These are phyloP conservation scores for Odontamblyopus lacepedii DNA, from an alignment of 2,797 vertebrate genomes.

Conservation along the genomic window DNA sequence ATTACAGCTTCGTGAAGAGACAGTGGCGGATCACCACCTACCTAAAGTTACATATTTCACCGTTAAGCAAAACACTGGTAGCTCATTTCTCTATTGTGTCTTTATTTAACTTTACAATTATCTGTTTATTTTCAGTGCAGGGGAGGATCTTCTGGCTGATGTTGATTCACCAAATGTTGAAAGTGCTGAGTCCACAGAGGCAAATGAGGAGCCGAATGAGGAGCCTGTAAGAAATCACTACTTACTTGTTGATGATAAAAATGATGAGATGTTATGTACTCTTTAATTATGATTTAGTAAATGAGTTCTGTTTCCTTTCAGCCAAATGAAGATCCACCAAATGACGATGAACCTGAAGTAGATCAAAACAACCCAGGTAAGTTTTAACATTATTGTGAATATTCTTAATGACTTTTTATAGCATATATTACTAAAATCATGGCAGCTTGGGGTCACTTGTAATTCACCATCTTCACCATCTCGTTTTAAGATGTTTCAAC, in stretches of 20 bases:
- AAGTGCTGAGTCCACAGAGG: constrained; percentile 50
- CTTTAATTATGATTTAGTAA: not conserved
- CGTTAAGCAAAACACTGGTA: not conserved
- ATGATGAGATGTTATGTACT: not conserved
- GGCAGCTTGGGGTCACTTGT: constrained; percentile 1
- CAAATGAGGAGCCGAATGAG: constrained; percentile 38
- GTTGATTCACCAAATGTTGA: constrained; percentile 55
- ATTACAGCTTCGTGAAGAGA: not conserved
- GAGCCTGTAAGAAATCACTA: constrained; percentile 68
- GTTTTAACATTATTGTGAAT: not conserved
- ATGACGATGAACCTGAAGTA: constrained; percentile 47
- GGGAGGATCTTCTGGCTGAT: constrained; percentile 71
- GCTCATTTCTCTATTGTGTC: constrained; percentile 2
- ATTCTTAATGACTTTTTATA: not conserved
- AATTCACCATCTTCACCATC: constrained; percentile 24
- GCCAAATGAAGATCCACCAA: constrained; percentile 58
- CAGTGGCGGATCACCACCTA: not conserved
- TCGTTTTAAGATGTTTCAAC: constrained; percentile 46
- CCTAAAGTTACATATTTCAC: not conserved
- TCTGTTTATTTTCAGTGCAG: constrained; percentile 58
- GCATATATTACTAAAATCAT: not conserved
- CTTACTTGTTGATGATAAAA: not conserved
- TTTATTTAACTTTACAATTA: not conserved
- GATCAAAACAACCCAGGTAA: constrained; percentile 70
- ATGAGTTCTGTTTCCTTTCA: constrained; percentile 17